Evolutionary conservation across 2,113 vertebrate genomes (phyloP), one percentile per base, ranked within the genome.

Genomic region (Aldabrachelys gigantea): DNA sequence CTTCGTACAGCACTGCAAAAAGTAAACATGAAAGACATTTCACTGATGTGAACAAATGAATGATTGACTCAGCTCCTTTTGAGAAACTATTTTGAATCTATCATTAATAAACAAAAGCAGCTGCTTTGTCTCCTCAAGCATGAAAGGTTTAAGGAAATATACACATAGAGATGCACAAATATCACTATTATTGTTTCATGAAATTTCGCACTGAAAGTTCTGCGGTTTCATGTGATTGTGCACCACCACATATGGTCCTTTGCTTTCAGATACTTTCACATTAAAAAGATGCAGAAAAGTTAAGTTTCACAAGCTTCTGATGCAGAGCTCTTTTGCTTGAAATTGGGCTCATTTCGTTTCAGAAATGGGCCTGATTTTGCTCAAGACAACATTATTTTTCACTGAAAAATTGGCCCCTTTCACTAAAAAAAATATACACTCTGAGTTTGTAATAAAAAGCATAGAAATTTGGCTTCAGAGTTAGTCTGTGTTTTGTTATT

Each of bases 321-420:
- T 54, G 65, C 0, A 2, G 2, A 85, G 52, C 50, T 47, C 87
- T 84, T 94, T 93, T 87, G 76, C 19, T 29, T 49, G 22, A 49
- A 44, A 88, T 93, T 84, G 91, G 53, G 29, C 1, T 65, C 2
- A 6, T 79, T 94, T 87, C 50, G n/a, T 84, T 78, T 75, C 17
- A 75, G 38, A 80, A 79, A 80, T 83, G 72, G 9, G 2, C 8
- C 24, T 91, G n/a, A 89, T 72, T 47, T 89, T 86, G 49, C 78
- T 86, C 89, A 92, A 95, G 93, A 0, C 0, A 9, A 31, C 22
- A 81, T 79, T 93, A 94, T 95, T 95, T 93, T 94, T 94, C 94
- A 88, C 96, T 91, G 96, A 94, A 97, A 21, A 96, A 95, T 95
- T 78, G 82, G 91, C 72, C 87, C 35, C 69, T 89, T 96, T 88